phyloP scores from a whole-genome alignment of 2,797 vertebrate species.

The Anabas testudineus region DNA sequence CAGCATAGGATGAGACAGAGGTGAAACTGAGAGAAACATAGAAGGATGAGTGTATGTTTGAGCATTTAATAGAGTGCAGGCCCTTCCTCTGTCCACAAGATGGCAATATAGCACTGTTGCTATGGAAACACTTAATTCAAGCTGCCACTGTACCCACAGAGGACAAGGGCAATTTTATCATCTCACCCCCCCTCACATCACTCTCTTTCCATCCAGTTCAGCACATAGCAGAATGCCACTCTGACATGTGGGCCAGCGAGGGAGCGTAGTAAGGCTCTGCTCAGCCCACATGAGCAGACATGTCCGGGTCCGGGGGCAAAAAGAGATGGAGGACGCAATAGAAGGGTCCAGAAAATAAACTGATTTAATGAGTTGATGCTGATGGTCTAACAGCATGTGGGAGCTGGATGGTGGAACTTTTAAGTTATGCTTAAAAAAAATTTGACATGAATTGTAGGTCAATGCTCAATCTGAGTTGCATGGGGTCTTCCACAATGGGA shows the following conservation, averaged over 20 bases:
- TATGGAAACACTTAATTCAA: slow-evolving; percentile 68
- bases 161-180: slow-evolving; percentile 21
- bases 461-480: slow-evolving; percentile 13
- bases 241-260: slow-evolving; percentile 51
- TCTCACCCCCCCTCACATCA: slow-evolving; percentile 28
- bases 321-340: slow-evolving; percentile 19
- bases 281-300: slow-evolving; percentile 33
- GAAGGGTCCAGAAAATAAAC: not conserved
- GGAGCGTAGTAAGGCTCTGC: slow-evolving; percentile 8
- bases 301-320: slow-evolving; percentile 1
- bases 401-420: slow-evolving; percentile 39
- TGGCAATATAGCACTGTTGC: slow-evolving; percentile 70
- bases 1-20: slow-evolving; percentile 25
- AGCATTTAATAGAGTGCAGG: slow-evolving; percentile 33
- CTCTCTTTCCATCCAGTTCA: slow-evolving; percentile 37
- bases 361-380: slow-evolving; percentile 41
- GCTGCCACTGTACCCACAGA: slow-evolving; percentile 20
- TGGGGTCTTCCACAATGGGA: slow-evolving; percentile 18
- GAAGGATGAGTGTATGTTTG: slow-evolving; percentile 2
- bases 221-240: slow-evolving; percentile 42
- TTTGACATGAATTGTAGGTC: slow-evolving; percentile 22
- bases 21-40: slow-evolving; percentile 16
- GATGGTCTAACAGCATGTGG: slow-evolving; percentile 36
- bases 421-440: slow-evolving; percentile 45
- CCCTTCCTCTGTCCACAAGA: slow-evolving; percentile 69